Evolutionary conservation across 2,888 invertebrate species (phyloP).

Genomic region (Lasioglossum pauxillum): DNA sequence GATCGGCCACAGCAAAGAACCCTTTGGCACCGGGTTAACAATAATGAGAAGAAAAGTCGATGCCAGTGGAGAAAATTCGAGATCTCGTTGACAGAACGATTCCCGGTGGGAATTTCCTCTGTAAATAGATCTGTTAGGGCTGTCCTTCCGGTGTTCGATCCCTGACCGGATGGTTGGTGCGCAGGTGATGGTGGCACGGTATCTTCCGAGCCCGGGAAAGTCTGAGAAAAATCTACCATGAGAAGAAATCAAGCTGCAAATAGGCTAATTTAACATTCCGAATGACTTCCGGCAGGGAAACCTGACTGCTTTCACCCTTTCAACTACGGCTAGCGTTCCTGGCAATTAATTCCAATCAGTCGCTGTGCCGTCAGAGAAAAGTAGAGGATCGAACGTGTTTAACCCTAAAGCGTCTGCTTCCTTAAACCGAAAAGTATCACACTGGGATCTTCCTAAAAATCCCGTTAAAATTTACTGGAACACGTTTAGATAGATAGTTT

Average conservation of each 20-base stretch:
- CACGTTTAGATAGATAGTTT: too few species aligned
- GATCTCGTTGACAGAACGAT: not conserved
- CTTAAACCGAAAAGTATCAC: too few species aligned
- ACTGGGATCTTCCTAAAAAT: too few species aligned
- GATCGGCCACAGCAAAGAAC: not conserved
- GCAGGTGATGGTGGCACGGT: not conserved
- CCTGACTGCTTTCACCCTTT: not conserved
- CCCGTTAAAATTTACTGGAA: too few species aligned
- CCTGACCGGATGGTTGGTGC: not conserved
- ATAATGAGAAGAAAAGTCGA: not conserved
- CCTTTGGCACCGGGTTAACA: not conserved
- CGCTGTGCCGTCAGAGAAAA: not conserved
- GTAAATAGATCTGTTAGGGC: conserved; percentile 2
- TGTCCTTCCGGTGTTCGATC: not conserved
- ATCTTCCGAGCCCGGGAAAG: not conserved
- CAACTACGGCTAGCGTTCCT: not conserved
- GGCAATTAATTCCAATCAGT: not conserved
- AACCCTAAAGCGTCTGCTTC: not conserved
- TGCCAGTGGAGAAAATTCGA: not conserved
- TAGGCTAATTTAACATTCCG: not conserved
- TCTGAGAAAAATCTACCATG: not conserved
- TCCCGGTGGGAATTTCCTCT: conserved; percentile 1
- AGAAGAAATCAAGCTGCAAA: not conserved
- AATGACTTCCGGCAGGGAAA: not conserved
- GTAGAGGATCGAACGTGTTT: not conserved